A percentile compares a stretch with the other conserved stretches of the same genome.
Conservation (phyloP, 2,797 vertebrate genomes). For the Spheniscus humboldti region DNA sequence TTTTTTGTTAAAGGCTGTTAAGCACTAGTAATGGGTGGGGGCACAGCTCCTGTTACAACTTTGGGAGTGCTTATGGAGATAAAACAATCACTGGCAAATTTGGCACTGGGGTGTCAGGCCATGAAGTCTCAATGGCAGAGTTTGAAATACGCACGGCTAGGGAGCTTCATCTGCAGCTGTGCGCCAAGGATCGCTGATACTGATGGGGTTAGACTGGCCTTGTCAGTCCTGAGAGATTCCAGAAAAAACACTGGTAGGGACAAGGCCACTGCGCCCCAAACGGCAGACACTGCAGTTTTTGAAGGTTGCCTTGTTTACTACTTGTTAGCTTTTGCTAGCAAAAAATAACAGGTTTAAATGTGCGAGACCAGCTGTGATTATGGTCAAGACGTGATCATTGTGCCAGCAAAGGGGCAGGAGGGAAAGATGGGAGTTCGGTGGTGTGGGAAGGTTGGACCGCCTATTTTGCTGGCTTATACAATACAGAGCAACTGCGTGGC, state of each 20-base stretch:
- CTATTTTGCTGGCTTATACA: background rate
- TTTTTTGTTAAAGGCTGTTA: background rate
- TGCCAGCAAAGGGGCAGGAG: background rate
- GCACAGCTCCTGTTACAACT: background rate
- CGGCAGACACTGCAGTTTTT: background rate
- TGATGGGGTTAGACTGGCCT: background rate
- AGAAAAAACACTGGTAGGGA: background rate
- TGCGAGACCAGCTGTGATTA: background rate
- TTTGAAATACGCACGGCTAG: background rate
- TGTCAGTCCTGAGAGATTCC: background rate
- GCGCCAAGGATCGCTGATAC: background rate
- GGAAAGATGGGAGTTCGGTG: background rate
- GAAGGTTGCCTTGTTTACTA: background rate
- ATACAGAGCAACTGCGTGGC: background rate
- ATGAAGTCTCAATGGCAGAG: background rate
- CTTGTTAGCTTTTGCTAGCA: background rate
- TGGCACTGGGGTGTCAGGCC: background rate
- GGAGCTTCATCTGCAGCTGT: background rate
- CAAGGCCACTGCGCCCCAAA: background rate
- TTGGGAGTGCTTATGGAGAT: background rate
- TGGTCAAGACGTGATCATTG: background rate
- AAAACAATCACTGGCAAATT: background rate
- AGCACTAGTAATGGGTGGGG: background rate
- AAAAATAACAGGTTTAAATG: background rate
- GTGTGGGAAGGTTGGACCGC: fast-evolving